Base-by-base conservation (phyloP, 2,113 vertebrate genomes). In the Anhinga anhinga region DNA sequence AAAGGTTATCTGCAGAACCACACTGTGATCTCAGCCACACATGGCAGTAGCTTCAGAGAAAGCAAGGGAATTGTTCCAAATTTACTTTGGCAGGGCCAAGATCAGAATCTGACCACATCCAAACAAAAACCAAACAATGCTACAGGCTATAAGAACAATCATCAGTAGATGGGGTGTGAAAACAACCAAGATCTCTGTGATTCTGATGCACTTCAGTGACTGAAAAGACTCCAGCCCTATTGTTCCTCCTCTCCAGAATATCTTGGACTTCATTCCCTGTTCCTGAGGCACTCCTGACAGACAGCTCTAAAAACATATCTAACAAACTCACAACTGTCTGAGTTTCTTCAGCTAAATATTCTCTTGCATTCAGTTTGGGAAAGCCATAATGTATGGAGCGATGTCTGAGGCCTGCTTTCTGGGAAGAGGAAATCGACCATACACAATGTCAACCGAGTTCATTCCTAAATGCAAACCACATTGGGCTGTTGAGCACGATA, bases 401-500 rank as follows among this genome's bases (percentile, higher is more conserved):
- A 45, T 6, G 88, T 74, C 49, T 94, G 82, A 91, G 87, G 89
- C 74, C 72, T 91, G 85, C 30, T 29, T 96, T 96, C 95, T 94
- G 96, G 96, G 93, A 91, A 96, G 77, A 95, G 90, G 96, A 96
- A 96, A 90, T 71, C n/a, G 7, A 79, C 82, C 95, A 80, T 84
- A 76, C 65, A 47, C 42, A 11, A 67, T 71, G 85, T 95, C 94
- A 96, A 78, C 53, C 8, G 6, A 90, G 94, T 91, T 93, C 91
- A 95, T 61, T 96, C 90, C 92, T 93, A 95, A 97, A 96, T 91
- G 93, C 93, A 96, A 97, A 97, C 95, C 94, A 97, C 73, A 76
- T 63, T 92, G 79, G 87, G 77, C 82, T 96, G 95, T 97, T 1
- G 42, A 95, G 90, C 74, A 92, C 13, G 7, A 95, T 97, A 98